Evolutionary conservation across 2,797 vertebrate genomes (phyloP).

Genomic region (Coracias cyanogaster): DNA sequence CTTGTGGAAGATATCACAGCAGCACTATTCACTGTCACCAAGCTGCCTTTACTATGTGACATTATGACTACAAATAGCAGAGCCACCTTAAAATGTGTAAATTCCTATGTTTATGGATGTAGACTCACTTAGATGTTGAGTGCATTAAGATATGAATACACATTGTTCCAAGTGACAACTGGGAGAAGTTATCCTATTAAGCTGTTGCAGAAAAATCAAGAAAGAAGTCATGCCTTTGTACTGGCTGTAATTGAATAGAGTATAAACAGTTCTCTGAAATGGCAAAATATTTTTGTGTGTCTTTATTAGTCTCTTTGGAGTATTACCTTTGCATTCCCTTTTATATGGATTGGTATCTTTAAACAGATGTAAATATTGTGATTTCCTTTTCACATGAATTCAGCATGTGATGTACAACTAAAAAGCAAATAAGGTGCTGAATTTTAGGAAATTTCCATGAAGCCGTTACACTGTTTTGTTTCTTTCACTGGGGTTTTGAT

Average conservation of each 20-base stretch:
- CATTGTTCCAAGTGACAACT: conserved; percentile 59
- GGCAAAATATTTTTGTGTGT: conserved; percentile 70
- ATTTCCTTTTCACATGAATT: conserved; percentile 66
- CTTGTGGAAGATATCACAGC: conserved; percentile 1
- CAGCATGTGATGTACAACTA: conserved; percentile 37
- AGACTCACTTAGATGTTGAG: conserved; percentile 65
- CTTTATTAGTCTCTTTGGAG: conserved; percentile 65
- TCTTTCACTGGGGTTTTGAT: background rate
- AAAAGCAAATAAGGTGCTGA: conserved; percentile 50
- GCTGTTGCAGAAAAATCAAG: conserved; percentile 44
- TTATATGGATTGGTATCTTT: conserved; percentile 62
- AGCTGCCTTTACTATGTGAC: conserved; percentile 29
- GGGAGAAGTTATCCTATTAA: conserved; percentile 63
- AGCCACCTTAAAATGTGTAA: conserved; percentile 60
- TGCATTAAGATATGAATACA: conserved; percentile 46
- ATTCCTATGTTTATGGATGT: conserved; percentile 64
- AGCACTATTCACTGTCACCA: background rate
- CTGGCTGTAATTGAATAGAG: conserved; percentile 30
- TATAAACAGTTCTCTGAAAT: conserved; percentile 55
- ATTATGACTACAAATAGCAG: conserved; percentile 48
- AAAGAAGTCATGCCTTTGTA: conserved; percentile 62
- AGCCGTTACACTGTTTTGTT: background rate
- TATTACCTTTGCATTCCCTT: conserved; percentile 62
- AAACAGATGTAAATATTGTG: conserved; percentile 61
- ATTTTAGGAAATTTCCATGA: conserved; percentile 60